Evolutionary conservation across 2,113 vertebrate genomes (phyloP), one percentile per base, ranked within the genome.

Genomic region (Bucco capensis): DNA sequence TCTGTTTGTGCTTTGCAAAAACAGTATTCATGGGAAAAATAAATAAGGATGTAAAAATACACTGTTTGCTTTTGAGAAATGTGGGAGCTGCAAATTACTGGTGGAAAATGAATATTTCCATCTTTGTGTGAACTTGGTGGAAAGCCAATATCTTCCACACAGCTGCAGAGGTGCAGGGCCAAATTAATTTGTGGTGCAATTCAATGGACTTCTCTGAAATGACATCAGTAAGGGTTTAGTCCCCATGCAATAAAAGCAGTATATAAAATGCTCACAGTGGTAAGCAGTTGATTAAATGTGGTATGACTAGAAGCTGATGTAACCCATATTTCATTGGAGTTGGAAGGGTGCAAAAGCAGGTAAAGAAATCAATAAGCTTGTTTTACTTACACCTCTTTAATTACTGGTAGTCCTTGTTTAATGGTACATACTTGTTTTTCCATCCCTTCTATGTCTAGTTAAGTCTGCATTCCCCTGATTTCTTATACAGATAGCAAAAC

Each of bases 111-210:
- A 94, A 46, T 94, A 86, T 94, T 93, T 96, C 93, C 86, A 95
- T 96, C 93, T 96, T 94, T 95, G 80, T 95, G 86, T 90, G 86
- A 91, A 94, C 92, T 95, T 95, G 94, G 96, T 86, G 94, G 95
- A 95, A 94, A 95, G 93, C 93, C 94, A 96, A 23, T 21, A 83
- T 94, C 93, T 95, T 95, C 80, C 86, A 93, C 92, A 92, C 94
- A 96, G 95, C 94, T 96, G 96, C 96, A 93, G 94, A 95, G 88
- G 95, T 95, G 92, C 93, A 58, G 93, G 94, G 93, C 94, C 95
- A 96, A 86, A 88, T 88, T 88, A 91, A 92, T 95, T 83, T 0
- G 1, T 94, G 80, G 83, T 94, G 86, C 71, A 93, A 94, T 92
- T 95, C 86, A 93, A 75, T 53, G 76, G 76, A 92, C 76, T 84